Base-by-base conservation (phyloP, 2,888 invertebrate genomes). In the Lucinisca nassula region DNA sequence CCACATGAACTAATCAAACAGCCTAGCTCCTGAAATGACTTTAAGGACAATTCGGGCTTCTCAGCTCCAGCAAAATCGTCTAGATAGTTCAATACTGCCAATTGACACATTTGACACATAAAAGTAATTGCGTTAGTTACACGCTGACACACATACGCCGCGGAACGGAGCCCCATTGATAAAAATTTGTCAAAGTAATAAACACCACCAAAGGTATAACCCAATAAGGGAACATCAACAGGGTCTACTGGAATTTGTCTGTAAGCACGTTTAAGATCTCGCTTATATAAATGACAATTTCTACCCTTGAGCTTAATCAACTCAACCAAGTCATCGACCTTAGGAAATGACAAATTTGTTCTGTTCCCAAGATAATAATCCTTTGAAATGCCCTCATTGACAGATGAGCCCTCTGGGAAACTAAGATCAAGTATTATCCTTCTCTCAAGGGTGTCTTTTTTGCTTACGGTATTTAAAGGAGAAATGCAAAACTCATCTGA, bases 351-450 rank as follows among this genome's bases (percentile, higher is more conserved):
- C 17, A 61, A 61, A 61, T 61, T 30, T 6, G 30, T 27, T 30
- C 17, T 61, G 2, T 24, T 6, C 6, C 30, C 61, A 4, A 61
- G 17, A 30, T 61, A 61, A 61, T 61, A 61, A 61, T 61, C 61
- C 27, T 61, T 61, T 3, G 61, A 27, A 27, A 61, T 61, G 17
- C 30, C 27, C 61, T 61, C 61, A 30, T 61, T 61, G 1, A 61
- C 61, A 35, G 35, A 17, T 21, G 35, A n/a, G 10, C 32, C 70
- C 24, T 58, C 55, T 6, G 79, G 73, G 32, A 58, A 58, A 61
- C 81, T 81, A 35, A 74, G 58, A 8, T 81, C 81, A 32, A 81
- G 32, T 21, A 81, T 81, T 6, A 81, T 37, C 37, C 81, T 73
- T 24, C 79, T 45, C 12, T 79, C 72, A 17, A 14, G 10, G 24